Evolutionary conservation across 2,797 vertebrate genomes (phyloP).

Genomic region (Coreius guichenoti): DNA sequence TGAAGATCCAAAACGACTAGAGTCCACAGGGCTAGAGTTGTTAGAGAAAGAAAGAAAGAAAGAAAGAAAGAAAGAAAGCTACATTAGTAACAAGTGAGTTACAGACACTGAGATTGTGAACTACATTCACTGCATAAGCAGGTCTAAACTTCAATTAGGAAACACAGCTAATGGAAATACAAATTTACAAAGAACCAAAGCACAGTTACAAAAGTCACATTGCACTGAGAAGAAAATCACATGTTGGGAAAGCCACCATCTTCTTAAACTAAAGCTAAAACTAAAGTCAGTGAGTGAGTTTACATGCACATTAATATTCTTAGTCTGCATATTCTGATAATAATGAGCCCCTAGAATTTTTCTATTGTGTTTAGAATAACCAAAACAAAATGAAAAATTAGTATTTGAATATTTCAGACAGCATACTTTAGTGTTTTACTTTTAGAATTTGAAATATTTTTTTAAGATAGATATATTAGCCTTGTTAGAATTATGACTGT

Average conservation of each 20-base stretch:
- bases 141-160: neutral
- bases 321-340: slow-evolving; percentile 1
- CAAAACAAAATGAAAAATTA: neutral
- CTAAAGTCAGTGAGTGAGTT: slow-evolving; percentile 8
- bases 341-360: neutral
- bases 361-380: neutral
- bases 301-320: slow-evolving; percentile 41
- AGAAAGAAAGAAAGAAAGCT: neutral
- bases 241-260: slow-evolving; percentile 22
- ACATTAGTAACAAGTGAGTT: neutral
- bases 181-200: slow-evolving; percentile 12
- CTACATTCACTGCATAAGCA: neutral
- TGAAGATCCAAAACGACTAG: slow-evolving; percentile 93
- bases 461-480: neutral
- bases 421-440: neutral
- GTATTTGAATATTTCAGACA: neutral
- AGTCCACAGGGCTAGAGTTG: slow-evolving; percentile 87
- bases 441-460: neutral
- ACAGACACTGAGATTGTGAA: neutral
- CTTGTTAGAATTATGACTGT: neutral
- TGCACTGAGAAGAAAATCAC: slow-evolving; percentile 33
- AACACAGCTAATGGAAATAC: slow-evolving; percentile 11
- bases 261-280: neutral
- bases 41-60: slow-evolving; percentile 58
- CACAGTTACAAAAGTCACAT: slow-evolving; percentile 41